Conservation (phyloP, 2,797 vertebrate species). For the Sebastes umbrosus region DNA sequence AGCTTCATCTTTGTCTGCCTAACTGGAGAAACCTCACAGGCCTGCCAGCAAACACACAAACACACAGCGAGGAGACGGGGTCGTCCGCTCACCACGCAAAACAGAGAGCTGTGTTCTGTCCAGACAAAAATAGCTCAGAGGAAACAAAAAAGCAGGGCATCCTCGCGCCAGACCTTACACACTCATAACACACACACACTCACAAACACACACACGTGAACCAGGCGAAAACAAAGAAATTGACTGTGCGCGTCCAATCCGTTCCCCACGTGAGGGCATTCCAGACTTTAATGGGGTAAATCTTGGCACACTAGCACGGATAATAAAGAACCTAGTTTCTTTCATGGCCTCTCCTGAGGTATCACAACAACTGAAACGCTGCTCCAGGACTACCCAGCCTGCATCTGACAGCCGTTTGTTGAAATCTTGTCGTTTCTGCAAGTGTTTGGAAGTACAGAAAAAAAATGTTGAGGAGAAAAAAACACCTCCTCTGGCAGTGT, state of each 20-base stretch:
- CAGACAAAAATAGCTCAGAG: constrained; percentile 67
- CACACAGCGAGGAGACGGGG: constrained; percentile 1
- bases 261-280: constrained; percentile 72
- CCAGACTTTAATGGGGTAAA: constrained; percentile 71
- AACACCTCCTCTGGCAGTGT: not conserved
- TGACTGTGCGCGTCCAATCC: constrained; percentile 59
- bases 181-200: not conserved
- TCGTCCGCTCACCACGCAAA: constrained; percentile 33
- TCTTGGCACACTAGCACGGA: constrained; percentile 59
- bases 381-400: constrained; percentile 18
- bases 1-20: not conserved
- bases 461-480: not conserved
- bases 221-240: constrained; percentile 66
- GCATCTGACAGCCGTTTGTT: not conserved
- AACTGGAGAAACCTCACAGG: not conserved
- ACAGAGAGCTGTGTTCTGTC: constrained; percentile 51
- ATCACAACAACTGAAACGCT: constrained; percentile 45
- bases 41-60: constrained; percentile 15
- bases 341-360: constrained; percentile 53
- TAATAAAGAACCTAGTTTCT: constrained; percentile 58
- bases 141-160: constrained; percentile 66
- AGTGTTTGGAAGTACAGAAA: not conserved
- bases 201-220: constrained; percentile 27
- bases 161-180: constrained; percentile 40
- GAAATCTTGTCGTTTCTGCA: constrained; percentile 5